Conservation (phyloP, 2,113 vertebrate genomes). For the Lepus americanus region DNA sequence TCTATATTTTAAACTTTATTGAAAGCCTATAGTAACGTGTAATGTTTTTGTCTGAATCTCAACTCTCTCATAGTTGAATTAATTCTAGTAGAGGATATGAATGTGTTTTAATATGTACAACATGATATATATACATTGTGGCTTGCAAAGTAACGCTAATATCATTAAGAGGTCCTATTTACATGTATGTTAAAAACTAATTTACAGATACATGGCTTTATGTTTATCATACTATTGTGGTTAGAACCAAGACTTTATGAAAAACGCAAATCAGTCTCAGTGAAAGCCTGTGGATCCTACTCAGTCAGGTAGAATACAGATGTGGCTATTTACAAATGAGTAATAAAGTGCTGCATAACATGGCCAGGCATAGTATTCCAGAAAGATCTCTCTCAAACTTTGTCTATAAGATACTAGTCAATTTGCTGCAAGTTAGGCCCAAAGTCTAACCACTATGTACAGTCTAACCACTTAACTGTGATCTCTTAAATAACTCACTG, state of each 20-base stretch:
- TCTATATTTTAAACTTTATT: not conserved
- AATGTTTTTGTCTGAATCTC: not conserved
- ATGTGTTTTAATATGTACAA: not conserved
- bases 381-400: not conserved
- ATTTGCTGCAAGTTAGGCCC: not conserved
- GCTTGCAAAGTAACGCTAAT: not conserved
- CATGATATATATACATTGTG: not conserved
- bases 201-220: not conserved
- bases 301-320: not conserved
- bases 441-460: not conserved
- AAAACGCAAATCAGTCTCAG: not conserved
- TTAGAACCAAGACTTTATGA: not conserved
- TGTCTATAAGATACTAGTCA: not conserved
- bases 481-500: not conserved
- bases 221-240: not conserved
- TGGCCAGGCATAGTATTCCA: not conserved
- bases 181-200: not conserved
- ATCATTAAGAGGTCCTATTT: not conserved
- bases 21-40: not conserved
- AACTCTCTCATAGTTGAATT: not conserved
- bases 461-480: not conserved
- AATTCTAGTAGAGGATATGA: not conserved
- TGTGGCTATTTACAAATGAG: not conserved
- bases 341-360: not conserved
- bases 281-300: not conserved